A percentile compares a stretch with the other conserved stretches of the same genome.
These are phyloP conservation scores for Athalia circularis DNA, from an alignment of 2,888 invertebrate genomes.

Conservation along the genomic window DNA sequence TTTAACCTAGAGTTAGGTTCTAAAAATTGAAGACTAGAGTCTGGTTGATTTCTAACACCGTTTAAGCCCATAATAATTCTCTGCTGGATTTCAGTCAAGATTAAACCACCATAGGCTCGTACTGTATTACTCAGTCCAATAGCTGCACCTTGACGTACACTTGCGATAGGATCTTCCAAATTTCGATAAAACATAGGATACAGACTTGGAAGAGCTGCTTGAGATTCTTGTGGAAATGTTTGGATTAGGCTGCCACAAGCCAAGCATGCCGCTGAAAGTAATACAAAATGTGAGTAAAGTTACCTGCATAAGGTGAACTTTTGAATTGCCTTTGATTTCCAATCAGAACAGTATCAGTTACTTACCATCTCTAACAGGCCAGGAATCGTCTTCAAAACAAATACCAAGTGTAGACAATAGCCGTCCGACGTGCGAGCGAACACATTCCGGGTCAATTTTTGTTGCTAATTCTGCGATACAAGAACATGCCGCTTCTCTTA, in stretches of 20 bases:
- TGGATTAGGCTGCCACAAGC: slow-evolving; percentile 76
- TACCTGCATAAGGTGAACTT: neutral
- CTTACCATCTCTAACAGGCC: slow-evolving; percentile 77
- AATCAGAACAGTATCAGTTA: neutral
- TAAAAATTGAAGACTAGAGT: slow-evolving; percentile 41
- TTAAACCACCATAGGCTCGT: slow-evolving; percentile 69
- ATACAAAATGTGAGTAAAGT: too few relatives aligned
- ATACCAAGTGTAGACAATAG: slow-evolving; percentile 73
- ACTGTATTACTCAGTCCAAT: slow-evolving; percentile 74
- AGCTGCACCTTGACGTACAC: slow-evolving; percentile 77
- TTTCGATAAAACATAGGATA: slow-evolving; percentile 73
- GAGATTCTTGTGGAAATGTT: slow-evolving; percentile 75
- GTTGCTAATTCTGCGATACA: slow-evolving; percentile 77
- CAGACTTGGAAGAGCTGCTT: slow-evolving; percentile 68
- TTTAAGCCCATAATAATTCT: slow-evolving; percentile 72
- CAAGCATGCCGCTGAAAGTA: slow-evolving; percentile 75
- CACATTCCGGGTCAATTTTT: slow-evolving; percentile 70
- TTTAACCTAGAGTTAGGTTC: slow-evolving; percentile 43
- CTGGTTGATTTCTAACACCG: slow-evolving; percentile 48
- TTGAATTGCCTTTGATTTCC: neutral
- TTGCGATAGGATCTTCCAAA: slow-evolving; percentile 75
- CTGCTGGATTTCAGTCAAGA: slow-evolving; percentile 66
- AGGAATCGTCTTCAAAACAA: slow-evolving; percentile 77
- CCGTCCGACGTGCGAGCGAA: slow-evolving; percentile 71
- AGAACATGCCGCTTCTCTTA: slow-evolving; percentile 77